These are phyloP conservation scores for Sipha maydis DNA, from an alignment of 2,888 invertebrate species.

Conservation along the genomic window DNA sequence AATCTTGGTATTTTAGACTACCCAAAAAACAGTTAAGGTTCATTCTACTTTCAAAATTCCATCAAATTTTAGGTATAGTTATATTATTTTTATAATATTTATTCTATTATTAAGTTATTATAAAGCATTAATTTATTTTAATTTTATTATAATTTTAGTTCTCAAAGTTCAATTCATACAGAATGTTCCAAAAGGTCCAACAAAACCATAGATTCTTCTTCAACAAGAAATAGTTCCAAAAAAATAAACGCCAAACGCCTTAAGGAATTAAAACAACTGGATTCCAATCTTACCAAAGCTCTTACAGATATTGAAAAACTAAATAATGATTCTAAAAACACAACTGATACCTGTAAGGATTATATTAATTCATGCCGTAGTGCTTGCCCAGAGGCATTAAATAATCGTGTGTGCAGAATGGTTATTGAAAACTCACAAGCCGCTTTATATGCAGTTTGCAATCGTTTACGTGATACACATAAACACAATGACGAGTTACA, in stretches of 20 bases:
- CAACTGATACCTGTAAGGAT: slow-evolving; percentile 50
- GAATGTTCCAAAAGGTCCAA: slow-evolving; percentile 56
- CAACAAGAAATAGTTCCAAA: not conserved
- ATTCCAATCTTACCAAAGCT: slow-evolving; percentile 39
- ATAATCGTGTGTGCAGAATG: slow-evolving; percentile 51
- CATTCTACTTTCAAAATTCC: slow-evolving; percentile 37
- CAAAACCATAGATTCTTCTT: slow-evolving; percentile 22
- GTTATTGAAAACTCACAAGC: slow-evolving; percentile 55
- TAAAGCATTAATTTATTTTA: not conserved
- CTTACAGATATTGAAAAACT: slow-evolving; percentile 42
- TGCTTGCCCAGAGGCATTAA: slow-evolving; percentile 33
- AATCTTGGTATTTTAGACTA: slow-evolving; percentile 40
- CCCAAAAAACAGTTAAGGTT: slow-evolving; percentile 25
- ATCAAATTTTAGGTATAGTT: slow-evolving; percentile 50
- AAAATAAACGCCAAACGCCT: slow-evolving; percentile 15
- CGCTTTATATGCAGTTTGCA: slow-evolving; percentile 46
- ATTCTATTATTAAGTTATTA: not conserved
- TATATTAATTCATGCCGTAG: slow-evolving; percentile 49
- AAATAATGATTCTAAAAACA: slow-evolving; percentile 33
- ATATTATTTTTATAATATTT: not conserved
- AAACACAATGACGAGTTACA: slow-evolving; percentile 26
- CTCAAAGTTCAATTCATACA: slow-evolving; percentile 48
- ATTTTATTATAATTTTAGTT: slow-evolving; percentile 34
- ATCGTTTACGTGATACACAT: slow-evolving; percentile 51
- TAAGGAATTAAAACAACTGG: slow-evolving; percentile 11